Base-by-base conservation (phyloP, 2,888 invertebrate genomes). In the Acanthosepion lycidas region DNA sequence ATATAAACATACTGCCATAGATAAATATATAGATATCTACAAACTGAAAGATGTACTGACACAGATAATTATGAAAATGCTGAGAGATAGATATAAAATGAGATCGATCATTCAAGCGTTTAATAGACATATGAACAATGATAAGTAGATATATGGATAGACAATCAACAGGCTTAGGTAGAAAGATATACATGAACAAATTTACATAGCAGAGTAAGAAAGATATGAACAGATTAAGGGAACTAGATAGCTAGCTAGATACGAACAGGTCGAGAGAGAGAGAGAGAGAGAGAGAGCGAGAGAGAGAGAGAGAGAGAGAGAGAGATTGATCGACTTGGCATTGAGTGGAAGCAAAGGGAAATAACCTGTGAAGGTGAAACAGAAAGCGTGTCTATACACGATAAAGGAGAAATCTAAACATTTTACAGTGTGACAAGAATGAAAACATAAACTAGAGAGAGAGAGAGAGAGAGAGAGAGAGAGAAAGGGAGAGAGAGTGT, bases 401-500 rank as follows among this genome's bases (percentile, higher is more conserved):
- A 6, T 59, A 23, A 59, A 55, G 4, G 59, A 1, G 20, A 23
- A 20, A 20, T 20, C 20, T 20, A 59, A 59, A 23, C 6, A 59
- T 18, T 20, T 23, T 20, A 20, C 6, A 59, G 20, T 51, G 51
- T 51, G 51, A 51, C 51, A 59, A 59, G 20, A 20, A 23, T 55
- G 55, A 55, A 55, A 55, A 20, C 55, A 2, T 23, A 6, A 59
- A 59, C 20, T 26, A 55, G 55, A 55, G 55, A 55, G 49, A 91
- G 78, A 91, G 91, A 94, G 48, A 51, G 51, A 91, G 51, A 48
- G 94, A 33, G 91, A 91, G 51, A 91, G 91, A 55, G 49, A 93
- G 94, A 91, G n/a, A 94, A 91, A 94, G 55, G 91, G 94, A 51
- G 78, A 92, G 94, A 94, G 9, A 26, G n/a, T n/a, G 53, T 12